phyloP scores from a whole-genome alignment of 2,113 vertebrate genomes.

The Hippopotamus amphibius region DNA sequence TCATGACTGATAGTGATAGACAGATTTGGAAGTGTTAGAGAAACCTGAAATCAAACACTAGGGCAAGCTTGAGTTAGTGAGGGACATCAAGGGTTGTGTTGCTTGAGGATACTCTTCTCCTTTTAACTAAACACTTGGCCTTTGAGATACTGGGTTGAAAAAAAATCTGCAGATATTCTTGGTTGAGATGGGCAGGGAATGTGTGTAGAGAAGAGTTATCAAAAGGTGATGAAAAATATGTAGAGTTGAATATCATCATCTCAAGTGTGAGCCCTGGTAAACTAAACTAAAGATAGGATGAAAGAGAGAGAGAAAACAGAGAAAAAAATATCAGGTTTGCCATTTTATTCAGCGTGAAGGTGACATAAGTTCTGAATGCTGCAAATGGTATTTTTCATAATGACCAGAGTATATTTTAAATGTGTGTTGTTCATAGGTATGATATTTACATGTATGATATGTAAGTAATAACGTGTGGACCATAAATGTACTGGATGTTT shows the following conservation, averaged over 20 bases:
- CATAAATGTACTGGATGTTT: background rate
- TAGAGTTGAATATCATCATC: conserved; percentile 51
- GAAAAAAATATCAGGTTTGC: background rate
- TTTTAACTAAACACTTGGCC: conserved; percentile 53
- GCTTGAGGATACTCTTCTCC: conserved; percentile 24
- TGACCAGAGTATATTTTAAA: background rate
- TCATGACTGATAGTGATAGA: background rate
- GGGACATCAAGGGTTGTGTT: background rate
- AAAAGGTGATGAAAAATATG: conserved; percentile 67
- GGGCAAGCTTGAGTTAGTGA: background rate
- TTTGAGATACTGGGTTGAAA: conserved; percentile 55
- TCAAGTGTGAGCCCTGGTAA: conserved; percentile 51
- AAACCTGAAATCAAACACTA: background rate
- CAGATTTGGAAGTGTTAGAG: conserved; percentile 30
- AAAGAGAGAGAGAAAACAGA: background rate
- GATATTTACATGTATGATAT: background rate
- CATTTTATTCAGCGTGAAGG: background rate
- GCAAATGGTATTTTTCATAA: background rate
- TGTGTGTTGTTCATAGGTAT: background rate
- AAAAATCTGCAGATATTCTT: conserved; percentile 36
- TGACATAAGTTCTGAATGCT: background rate
- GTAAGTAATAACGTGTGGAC: background rate
- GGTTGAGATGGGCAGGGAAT: conserved; percentile 57
- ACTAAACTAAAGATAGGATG: conserved; percentile 46
- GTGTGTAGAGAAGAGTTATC: conserved; percentile 52